These are phyloP conservation scores for Phyllostomus discolor DNA, from an alignment of 2,113 vertebrate genomes.

Conservation along the genomic window DNA sequence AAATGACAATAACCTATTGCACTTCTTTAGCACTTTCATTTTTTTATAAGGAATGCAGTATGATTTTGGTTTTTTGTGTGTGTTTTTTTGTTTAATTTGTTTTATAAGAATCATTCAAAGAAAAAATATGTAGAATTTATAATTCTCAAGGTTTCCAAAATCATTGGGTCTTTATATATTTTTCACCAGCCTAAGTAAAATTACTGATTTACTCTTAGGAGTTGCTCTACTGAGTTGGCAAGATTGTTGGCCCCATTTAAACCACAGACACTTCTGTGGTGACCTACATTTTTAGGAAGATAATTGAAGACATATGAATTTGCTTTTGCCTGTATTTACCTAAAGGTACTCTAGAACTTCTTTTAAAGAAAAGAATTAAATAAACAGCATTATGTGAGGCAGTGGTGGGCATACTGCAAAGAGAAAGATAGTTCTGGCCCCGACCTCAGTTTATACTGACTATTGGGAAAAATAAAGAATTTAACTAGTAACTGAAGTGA, in stretches of 20 bases:
- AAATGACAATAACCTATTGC: not conserved
- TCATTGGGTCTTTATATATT: not conserved
- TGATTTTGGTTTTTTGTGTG: not conserved
- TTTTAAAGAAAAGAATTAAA: not conserved
- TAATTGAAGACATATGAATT: constrained; percentile 43
- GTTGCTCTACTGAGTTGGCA: not conserved
- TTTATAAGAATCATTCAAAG: not conserved
- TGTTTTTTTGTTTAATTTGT: not conserved
- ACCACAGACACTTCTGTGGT: not conserved
- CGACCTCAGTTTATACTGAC: not conserved
- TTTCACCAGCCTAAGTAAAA: not conserved
- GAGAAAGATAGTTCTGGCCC: not conserved
- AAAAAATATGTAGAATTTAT: not conserved
- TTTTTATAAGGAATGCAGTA: not conserved
- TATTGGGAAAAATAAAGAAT: not conserved
- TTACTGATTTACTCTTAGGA: not conserved
- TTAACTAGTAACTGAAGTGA: not conserved
- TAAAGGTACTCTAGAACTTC: not conserved
- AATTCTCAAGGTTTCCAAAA: not conserved
- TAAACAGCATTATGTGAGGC: not conserved
- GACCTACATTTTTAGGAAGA: constrained; percentile 32
- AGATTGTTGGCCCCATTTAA: not conserved
- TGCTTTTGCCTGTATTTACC: constrained; percentile 23
- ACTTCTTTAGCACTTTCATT: not conserved
- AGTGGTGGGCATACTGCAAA: not conserved